Conservation (phyloP, 2,888 invertebrate species). For the Odontothrips loti region DNA sequence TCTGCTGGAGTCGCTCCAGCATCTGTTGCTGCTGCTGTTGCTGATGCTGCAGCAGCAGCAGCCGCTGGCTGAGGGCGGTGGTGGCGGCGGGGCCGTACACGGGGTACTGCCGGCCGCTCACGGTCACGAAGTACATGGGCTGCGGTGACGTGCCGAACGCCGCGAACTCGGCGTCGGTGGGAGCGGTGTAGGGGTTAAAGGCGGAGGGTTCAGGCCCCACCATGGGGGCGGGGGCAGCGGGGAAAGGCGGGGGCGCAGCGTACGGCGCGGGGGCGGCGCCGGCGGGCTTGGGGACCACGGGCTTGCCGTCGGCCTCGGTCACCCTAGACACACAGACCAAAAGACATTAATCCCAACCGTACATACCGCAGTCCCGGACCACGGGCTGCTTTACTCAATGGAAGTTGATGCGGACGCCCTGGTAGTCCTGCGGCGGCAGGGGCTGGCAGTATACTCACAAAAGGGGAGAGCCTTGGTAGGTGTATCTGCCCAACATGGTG, state of each 20-base stretch:
- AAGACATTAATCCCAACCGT: too few species aligned
- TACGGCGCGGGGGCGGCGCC: background rate
- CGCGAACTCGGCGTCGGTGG: constrained; percentile 28
- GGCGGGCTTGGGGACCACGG: background rate
- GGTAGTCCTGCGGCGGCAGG: background rate
- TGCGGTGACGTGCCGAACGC: constrained; percentile 46
- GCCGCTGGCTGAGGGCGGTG: constrained; percentile 43
- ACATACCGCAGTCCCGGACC: too few species aligned
- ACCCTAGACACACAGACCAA: background rate
- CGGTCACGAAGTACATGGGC: constrained; percentile 31
- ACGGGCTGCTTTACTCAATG: background rate
- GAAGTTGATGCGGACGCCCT: background rate
- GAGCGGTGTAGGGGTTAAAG: constrained; percentile 34
- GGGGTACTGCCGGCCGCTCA: constrained; percentile 35
- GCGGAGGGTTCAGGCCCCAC: constrained; percentile 33
- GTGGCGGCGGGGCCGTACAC: constrained; percentile 35
- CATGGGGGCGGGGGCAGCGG: constrained; percentile 35
- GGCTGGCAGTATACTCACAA: background rate
- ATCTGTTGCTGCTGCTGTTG: constrained; percentile 46
- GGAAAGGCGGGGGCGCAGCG: background rate
- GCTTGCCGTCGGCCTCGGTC: background rate
- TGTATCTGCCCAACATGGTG: too few species aligned
- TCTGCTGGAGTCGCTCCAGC: constrained; percentile 43
- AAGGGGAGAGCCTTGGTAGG: too few species aligned
- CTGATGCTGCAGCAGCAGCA: constrained; percentile 46